Percentiles rank a stretch among this genome's conserved stretches.
phyloP scores from a whole-genome alignment of 2,888 invertebrate genomes.

The Chironomus riparius region DNA sequence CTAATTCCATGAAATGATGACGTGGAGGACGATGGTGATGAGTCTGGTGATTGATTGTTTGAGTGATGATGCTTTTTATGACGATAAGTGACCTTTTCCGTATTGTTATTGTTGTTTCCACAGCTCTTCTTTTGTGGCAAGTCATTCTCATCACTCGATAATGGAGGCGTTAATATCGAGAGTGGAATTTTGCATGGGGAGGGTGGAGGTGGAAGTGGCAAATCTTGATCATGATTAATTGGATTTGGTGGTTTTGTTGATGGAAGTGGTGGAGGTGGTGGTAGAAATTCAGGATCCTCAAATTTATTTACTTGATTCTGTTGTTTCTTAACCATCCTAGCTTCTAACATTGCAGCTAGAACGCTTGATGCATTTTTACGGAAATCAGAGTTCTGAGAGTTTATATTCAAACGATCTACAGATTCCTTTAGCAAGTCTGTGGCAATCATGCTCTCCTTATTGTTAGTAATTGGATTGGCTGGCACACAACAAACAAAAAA shows the following conservation, averaged over 20 bases:
- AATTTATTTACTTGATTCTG: slow-evolving; percentile 21
- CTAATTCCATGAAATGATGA: slow-evolving; percentile 35
- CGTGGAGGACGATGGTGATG: slow-evolving; percentile 18
- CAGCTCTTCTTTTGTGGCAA: slow-evolving; percentile 7
- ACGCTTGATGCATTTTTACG: slow-evolving; percentile 41
- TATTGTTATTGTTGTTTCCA: neutral
- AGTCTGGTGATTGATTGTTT: neutral
- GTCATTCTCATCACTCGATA: slow-evolving; percentile 20
- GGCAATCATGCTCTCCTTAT: slow-evolving; percentile 29
- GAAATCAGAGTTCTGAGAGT: slow-evolving; percentile 37
- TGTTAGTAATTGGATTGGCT: neutral
- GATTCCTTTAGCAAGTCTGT: slow-evolving; percentile 40
- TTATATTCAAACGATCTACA: slow-evolving; percentile 34
- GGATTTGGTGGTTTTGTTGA: slow-evolving; percentile 20
- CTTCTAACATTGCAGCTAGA: slow-evolving; percentile 41
- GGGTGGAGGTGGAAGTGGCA: slow-evolving; percentile 35
- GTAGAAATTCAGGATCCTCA: slow-evolving; percentile 28
- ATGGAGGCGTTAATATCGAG: slow-evolving; percentile 13
- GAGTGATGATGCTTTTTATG: slow-evolving; percentile 12
- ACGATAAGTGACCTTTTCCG: slow-evolving; percentile 5
- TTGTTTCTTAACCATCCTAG: slow-evolving; percentile 33
- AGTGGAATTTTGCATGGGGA: slow-evolving; percentile 39
- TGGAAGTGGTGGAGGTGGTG: slow-evolving; percentile 31
- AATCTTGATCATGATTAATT: slow-evolving; percentile 27
- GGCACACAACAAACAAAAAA: neutral